phyloP scores from a whole-genome alignment of 1,140 invertebrate genomes.

The Acromyrmex heyeri region DNA sequence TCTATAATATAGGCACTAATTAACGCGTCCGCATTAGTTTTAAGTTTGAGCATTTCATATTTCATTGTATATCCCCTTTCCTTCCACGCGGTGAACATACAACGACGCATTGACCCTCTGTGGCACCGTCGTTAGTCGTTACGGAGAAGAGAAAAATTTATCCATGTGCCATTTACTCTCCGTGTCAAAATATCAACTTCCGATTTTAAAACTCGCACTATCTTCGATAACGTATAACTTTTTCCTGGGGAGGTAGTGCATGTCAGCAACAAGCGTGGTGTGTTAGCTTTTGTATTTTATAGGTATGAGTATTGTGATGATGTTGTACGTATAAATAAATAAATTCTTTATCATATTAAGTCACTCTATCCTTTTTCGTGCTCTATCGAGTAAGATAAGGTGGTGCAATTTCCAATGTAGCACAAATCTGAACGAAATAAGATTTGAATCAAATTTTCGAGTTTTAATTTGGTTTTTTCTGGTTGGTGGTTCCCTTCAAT shows the following conservation, averaged over 20 bases:
- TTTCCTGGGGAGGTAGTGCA: slow-evolving; percentile 8
- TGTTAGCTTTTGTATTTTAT: slow-evolving; percentile 80
- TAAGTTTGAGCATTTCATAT: slow-evolving; percentile 39
- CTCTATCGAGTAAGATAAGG: background rate
- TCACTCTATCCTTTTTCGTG: slow-evolving; percentile 4
- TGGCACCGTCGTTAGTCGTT: slow-evolving; percentile 43
- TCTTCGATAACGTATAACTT: slow-evolving; percentile 62
- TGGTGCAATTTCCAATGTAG: too few species aligned
- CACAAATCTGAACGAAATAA: too few species aligned
- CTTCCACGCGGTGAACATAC: background rate
- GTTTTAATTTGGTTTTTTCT: too few species aligned
- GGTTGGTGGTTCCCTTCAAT: too few species aligned
- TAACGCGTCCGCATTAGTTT: slow-evolving; percentile 9
- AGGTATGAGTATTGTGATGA: slow-evolving; percentile 81
- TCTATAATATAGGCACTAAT: slow-evolving; percentile 38
- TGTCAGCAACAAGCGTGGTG: slow-evolving; percentile 70
- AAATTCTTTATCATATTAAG: slow-evolving; percentile 74
- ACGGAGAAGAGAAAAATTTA: slow-evolving; percentile 72
- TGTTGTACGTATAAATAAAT: slow-evolving; percentile 79
- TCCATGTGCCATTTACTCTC: slow-evolving; percentile 82
- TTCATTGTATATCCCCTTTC: slow-evolving; percentile 23
- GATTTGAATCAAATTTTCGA: too few species aligned
- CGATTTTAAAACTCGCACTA: slow-evolving; percentile 67
- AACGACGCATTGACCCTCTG: background rate
- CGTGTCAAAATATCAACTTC: slow-evolving; percentile 74